Conservation (phyloP, 2,888 invertebrate species). For the Mantis religiosa region DNA sequence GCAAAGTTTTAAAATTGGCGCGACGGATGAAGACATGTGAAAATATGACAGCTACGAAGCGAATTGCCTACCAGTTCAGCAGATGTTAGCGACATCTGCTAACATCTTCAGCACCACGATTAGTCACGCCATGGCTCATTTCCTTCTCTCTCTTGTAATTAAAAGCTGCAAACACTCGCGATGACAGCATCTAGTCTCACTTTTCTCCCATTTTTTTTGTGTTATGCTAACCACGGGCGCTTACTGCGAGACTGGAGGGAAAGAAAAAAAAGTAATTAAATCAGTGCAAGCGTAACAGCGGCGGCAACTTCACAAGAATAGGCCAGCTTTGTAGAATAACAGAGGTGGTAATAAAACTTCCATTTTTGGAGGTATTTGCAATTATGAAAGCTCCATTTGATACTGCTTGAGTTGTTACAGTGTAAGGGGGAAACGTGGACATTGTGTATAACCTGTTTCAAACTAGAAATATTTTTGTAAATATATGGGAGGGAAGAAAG, state of each 20-base stretch:
- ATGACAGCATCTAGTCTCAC: background rate
- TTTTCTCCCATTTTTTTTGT: background rate
- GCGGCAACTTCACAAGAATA: background rate
- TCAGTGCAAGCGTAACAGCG: background rate
- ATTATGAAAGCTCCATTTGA: too few species aligned
- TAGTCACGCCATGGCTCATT: background rate
- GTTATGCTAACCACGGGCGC: background rate
- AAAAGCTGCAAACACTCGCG: background rate
- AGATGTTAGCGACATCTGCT: background rate
- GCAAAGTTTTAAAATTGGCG: too few species aligned
- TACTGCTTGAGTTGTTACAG: too few species aligned
- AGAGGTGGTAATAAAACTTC: background rate
- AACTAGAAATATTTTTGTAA: too few species aligned
- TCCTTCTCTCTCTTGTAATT: background rate
- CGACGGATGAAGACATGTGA: too few species aligned
- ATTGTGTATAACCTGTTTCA: too few species aligned
- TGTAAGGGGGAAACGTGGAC: too few species aligned
- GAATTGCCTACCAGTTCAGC: too few species aligned
- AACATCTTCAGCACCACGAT: background rate
- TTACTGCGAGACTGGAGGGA: background rate
- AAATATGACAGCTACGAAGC: too few species aligned
- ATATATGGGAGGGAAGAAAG: too few species aligned
- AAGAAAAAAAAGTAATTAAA: background rate
- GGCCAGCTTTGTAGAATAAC: background rate
- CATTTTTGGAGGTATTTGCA: too few species aligned